These are phyloP conservation scores for Macrotrachela quadricornifera DNA, from an alignment of 1,140 invertebrate species.

Conservation along the genomic window DNA sequence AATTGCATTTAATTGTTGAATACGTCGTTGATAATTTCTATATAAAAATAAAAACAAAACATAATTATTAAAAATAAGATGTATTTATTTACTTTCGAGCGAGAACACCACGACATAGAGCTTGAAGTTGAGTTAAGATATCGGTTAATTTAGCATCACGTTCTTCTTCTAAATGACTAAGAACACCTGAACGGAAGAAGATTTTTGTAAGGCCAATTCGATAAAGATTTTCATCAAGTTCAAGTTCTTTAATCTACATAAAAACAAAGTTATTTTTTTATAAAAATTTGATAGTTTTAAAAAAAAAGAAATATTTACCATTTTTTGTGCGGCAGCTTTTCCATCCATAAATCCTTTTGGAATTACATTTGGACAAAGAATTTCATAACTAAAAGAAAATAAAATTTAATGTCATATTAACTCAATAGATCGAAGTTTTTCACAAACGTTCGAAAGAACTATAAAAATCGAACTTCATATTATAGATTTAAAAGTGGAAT, in stretches of 20 bases:
- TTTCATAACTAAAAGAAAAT: conserved; percentile 40
- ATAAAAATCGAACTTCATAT: too few relatives aligned
- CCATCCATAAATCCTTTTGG: conserved; percentile 99
- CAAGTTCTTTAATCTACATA: conserved; percentile 55
- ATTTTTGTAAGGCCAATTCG: conserved; percentile 91
- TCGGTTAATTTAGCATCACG: conserved; percentile 95
- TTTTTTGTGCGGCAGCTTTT: conserved; percentile 94
- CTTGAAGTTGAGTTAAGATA: conserved; percentile 83
- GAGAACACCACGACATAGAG: conserved; percentile 80
- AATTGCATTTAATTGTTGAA: conserved; percentile 94
- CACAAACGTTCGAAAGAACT: too few relatives aligned
- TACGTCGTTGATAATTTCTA: conserved; percentile 76
- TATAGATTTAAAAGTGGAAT: too few relatives aligned
- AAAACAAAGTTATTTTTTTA: too few relatives aligned
- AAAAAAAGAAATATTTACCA: conserved; percentile 31
- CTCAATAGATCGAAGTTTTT: too few relatives aligned
- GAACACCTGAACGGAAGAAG: conserved; percentile 89
- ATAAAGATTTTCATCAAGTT: conserved; percentile 86
- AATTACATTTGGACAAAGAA: conserved; percentile 90
- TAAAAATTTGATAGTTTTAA: too few relatives aligned
- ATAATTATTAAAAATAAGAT: too few relatives aligned
- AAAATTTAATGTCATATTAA: too few relatives aligned
- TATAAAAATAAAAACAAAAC: too few relatives aligned
- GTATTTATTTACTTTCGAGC: conserved; percentile 38
- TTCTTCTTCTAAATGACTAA: conserved; percentile 94